Evolutionary conservation across 2,113 vertebrate species (phyloP).

Genomic region (Vulpes vulpes): DNA sequence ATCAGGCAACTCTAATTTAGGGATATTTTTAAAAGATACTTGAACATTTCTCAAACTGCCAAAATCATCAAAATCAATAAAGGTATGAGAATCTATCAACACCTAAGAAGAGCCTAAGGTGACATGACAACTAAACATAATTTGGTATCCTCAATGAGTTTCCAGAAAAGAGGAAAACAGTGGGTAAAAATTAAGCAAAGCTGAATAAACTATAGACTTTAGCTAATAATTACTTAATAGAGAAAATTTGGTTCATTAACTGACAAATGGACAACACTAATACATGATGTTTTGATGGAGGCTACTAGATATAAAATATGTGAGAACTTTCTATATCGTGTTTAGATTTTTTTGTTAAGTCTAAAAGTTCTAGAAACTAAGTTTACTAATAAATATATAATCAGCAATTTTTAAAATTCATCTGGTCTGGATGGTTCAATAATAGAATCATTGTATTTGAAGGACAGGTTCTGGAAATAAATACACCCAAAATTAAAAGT

Average conservation of each 20-base stretch:
- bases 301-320: neutral
- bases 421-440: neutral
- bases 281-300: neutral
- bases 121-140: neutral
- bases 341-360: neutral
- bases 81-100: neutral
- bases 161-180: neutral
- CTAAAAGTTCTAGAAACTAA: neutral
- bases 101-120: neutral
- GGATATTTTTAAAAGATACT: neutral
- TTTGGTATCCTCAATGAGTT: neutral
- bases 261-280: neutral
- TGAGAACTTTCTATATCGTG: neutral
- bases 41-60: neutral
- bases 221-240: neutral
- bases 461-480: neutral
- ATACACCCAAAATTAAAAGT: neutral
- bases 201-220: neutral
- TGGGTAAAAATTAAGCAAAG: conserved; percentile 1
- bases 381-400: neutral
- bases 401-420: neutral
- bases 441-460: neutral
- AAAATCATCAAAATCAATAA: neutral
- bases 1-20: neutral
- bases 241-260: neutral